These are phyloP conservation scores for Pseudococcus jackbeardsleyi DNA, from an alignment of 2,888 invertebrate species.

Conservation along the genomic window DNA sequence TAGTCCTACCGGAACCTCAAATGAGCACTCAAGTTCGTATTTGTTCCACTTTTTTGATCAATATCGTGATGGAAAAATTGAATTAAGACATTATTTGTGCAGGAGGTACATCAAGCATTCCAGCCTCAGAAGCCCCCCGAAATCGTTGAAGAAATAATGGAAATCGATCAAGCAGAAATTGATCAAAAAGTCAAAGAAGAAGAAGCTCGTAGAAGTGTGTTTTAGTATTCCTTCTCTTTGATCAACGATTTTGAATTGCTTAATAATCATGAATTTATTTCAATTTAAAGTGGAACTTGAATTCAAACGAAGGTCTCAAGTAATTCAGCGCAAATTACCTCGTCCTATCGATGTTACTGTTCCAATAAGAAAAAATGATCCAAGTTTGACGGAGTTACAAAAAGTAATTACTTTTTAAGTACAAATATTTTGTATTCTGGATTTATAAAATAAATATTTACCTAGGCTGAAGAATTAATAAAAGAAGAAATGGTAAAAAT, in stretches of 20 bases:
- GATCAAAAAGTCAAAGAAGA: conserved; percentile 75
- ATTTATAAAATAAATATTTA: conserved; percentile 62
- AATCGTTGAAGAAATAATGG: conserved; percentile 88
- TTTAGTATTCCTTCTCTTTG: too few species aligned
- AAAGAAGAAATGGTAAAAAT: conserved; percentile 97
- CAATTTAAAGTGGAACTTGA: conserved; percentile 75
- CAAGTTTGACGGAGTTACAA: conserved; percentile 87
- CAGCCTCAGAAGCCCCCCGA: conserved; percentile 93
- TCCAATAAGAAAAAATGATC: conserved; percentile 82
- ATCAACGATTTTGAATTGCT: too few species aligned
- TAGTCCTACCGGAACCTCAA: conserved; percentile 96
- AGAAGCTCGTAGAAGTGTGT: conserved; percentile 61
- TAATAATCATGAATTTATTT: too few species aligned
- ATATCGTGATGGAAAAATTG: too few species aligned
- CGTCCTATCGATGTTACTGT: conserved; percentile 89
- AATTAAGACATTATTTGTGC: conserved; percentile 63
- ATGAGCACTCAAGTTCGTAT: conserved; percentile 81
- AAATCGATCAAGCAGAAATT: conserved; percentile 88
- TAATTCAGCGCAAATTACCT: conserved; percentile 87
- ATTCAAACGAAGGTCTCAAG: conserved; percentile 83
- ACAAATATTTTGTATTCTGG: neutral
- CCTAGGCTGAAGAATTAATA: conserved; percentile 91
- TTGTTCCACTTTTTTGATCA: neutral
- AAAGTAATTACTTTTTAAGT: conserved; percentile 71
- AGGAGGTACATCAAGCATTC: conserved; percentile 91